Base-by-base conservation (phyloP, 2,888 invertebrate genomes). In the Campoplex nolae region DNA sequence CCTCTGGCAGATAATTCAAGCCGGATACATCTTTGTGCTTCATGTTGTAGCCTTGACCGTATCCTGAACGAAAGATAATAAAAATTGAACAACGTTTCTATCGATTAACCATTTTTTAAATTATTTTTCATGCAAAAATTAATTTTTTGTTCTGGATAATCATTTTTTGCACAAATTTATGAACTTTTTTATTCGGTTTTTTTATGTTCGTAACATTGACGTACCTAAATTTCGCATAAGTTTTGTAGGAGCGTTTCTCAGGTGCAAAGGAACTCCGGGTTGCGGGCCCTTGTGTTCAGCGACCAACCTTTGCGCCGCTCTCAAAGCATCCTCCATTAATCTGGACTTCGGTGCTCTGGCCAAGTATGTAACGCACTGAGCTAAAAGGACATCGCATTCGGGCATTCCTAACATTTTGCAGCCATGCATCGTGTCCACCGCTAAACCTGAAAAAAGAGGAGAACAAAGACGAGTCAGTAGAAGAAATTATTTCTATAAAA, bases 371-470 rank as follows among this genome's bases (percentile, higher is more conserved):
- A 97, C 97, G 92, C 97, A 97, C 92, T 98, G 97, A 18, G 97
- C 97, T 42, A 98, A 94, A 77, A 97, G 94, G 16, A 97, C 97
- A 93, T 97, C 97, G 91, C 97, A 96, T 91, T 98, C 98, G 0
- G 98, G 98, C 97, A 97, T 97, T 11, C 98, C 98, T 58, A 98
- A 95, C 87, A 97, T 95, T 93, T 97, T 97, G 91, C 97, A 97
- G 1, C 97, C 97, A 90, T 97, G 97, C 95, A 97, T 96, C 54
- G 97, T 97, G 7, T 97, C 95, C 4, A 97, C 96, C 0, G 98
- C 97, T 90, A 97, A 94, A 58, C 97, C 97, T 97, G 11, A 28
- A 54, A 56, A 75, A 45, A 85, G n/a, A 75, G 74, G 23, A 35
- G 11, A 74, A 67, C 70, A 73, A 82, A 56, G 38, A 23, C 23